Evolutionary conservation across 2,113 vertebrate genomes (phyloP).

Genomic region (Mellivora capensis): DNA sequence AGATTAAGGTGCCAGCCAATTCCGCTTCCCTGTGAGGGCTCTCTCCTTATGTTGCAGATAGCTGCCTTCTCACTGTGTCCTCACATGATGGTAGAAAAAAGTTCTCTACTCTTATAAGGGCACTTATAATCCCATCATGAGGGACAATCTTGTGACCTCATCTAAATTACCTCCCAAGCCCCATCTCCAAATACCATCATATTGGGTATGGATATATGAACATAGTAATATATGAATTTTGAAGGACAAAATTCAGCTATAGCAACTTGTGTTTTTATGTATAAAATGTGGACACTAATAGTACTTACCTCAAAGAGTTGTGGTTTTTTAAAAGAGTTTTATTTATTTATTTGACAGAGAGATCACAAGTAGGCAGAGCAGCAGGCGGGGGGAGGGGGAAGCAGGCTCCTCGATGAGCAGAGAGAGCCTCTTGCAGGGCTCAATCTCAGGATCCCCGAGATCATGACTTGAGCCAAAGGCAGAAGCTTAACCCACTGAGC

Average conservation of each 20-base stretch:
- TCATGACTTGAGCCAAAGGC: too few species aligned
- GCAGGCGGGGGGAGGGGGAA: too few species aligned
- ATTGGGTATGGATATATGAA: background rate
- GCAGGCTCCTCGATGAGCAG: too few species aligned
- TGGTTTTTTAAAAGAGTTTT: too few species aligned
- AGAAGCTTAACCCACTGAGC: too few species aligned
- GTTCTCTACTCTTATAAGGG: background rate
- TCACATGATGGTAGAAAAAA: background rate
- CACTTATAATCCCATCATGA: background rate
- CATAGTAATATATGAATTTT: background rate
- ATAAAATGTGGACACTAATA: background rate
- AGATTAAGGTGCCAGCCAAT: background rate
- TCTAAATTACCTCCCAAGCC: background rate
- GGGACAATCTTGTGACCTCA: background rate
- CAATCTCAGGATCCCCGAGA: too few species aligned
- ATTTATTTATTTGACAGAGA: too few species aligned
- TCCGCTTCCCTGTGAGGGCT: background rate
- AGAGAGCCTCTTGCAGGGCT: too few species aligned
- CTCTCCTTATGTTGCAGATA: background rate
- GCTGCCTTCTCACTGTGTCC: background rate
- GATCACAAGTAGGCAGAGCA: too few species aligned
- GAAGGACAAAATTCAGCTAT: background rate
- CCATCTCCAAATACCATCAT: background rate
- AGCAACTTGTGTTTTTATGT: background rate
- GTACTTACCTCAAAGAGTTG: background rate